Evolutionary conservation across 30 jellyfish, hydroid and myxozoan species (phyloP).

Genomic region (Sanderia malayensis): DNA sequence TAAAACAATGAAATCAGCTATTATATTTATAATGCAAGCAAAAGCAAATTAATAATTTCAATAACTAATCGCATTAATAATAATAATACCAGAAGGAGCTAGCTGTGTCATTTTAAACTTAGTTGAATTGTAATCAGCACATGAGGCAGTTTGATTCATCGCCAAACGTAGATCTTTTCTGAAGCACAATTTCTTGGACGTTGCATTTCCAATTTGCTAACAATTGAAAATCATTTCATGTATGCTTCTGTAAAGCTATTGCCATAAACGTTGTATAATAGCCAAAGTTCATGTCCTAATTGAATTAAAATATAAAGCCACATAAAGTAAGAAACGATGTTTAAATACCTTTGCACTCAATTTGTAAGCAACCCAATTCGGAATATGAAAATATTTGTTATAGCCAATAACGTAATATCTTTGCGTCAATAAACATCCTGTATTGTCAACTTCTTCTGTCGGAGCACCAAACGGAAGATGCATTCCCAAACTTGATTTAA

Average conservation of each 20-base stretch:
- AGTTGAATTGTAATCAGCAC: slow-evolving; percentile 35
- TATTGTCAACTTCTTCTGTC: slow-evolving; percentile 41
- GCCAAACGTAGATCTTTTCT: slow-evolving; percentile 60
- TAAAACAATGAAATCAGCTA: background rate
- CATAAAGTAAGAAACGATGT: no score
- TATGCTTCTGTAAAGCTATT: no score
- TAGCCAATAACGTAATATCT: slow-evolving; percentile 58
- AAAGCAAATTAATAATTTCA: no score
- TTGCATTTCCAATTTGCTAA: slow-evolving; percentile 40
- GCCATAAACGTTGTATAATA: no score
- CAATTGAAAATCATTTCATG: background rate
- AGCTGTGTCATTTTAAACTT: slow-evolving; percentile 55
- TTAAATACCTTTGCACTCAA: slow-evolving; percentile 44
- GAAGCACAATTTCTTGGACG: slow-evolving; percentile 33
- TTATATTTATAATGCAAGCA: background rate
- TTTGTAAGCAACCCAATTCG: slow-evolving; percentile 72
- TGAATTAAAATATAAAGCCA: no score
- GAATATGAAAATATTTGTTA: slow-evolving; percentile 55
- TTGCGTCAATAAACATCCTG: slow-evolving; percentile 58
- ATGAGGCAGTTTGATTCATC: slow-evolving; percentile 36
- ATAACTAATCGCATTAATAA: no score
- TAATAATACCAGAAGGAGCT: slow-evolving; percentile 58
- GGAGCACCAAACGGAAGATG: slow-evolving; percentile 68
- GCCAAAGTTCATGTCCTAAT: no score
- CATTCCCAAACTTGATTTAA: background rate